Evolutionary conservation across 2,797 vertebrate genomes (phyloP).

Genomic region (Darevskia mixta): DNA sequence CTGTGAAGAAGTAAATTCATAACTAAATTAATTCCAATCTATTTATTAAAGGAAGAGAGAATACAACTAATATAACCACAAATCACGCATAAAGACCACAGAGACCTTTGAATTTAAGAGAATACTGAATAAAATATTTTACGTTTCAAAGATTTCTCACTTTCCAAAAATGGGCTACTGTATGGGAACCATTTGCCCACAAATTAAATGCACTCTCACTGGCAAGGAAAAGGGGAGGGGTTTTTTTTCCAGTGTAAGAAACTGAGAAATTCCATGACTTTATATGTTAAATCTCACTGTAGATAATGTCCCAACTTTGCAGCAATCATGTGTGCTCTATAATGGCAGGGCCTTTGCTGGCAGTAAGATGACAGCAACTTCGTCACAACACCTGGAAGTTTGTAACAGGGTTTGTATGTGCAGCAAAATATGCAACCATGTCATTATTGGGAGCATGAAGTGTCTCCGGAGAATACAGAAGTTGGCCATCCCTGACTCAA

Average conservation of each 20-base stretch:
- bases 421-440: neutral
- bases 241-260: neutral
- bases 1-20: no score
- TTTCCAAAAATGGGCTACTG: neutral
- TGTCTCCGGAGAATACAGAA: neutral
- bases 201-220: neutral
- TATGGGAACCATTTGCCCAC: neutral
- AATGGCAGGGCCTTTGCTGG: neutral
- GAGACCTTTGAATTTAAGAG: neutral
- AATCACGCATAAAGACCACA: neutral
- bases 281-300: neutral
- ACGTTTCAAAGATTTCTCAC: neutral
- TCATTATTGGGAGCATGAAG: neutral
- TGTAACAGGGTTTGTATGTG: neutral
- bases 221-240: neutral
- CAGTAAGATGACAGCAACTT: conserved; percentile 1
- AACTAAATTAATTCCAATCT: no score
- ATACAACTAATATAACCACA: neutral
- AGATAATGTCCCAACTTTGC: neutral
- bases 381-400: no score
- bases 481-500: neutral
- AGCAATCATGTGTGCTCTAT: neutral
- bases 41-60: neutral
- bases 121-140: neutral
- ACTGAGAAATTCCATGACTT: neutral